Base-by-base conservation (phyloP, 2,113 vertebrate genomes). In the Tinamus guttatus region DNA sequence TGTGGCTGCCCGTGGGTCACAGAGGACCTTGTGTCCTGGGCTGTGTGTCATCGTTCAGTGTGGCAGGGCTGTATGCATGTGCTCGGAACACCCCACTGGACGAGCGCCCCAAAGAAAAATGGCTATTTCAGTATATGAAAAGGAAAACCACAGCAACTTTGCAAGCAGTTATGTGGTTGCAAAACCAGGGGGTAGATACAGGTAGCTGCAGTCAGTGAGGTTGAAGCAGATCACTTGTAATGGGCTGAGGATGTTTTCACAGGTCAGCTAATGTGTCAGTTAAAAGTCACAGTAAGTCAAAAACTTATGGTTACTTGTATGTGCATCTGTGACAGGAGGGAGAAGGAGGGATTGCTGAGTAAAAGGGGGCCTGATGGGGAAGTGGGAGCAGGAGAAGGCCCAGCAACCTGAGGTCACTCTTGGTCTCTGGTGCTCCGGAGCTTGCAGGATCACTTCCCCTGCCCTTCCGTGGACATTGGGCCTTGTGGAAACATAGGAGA, bases 381-480 rank as follows among this genome's bases (percentile, higher is more conserved):
- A 85, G 60, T 13, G 38, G 64, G 41, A 15, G 15, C 7, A 7
- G 27, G 28, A 59, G 38, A 17, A 63, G 56, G 68, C 51, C 11
- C 25, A 58, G n/a, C 47, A 75, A 17, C 34, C 63, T 49, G 7
- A 20, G 13, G 3, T 8, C 12, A 13, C 21, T 1, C 10, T 20
- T 32, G 24, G 45, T 34, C 32, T 5, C 0, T 34, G 22, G 16
- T 85, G 52, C 14, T 3, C 28, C 19, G 10, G 24, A 40, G 11
- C 38, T 36, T 49, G 24, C 43, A 28, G 43, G 45, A 34, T 20
- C 28, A 11, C 43, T 47, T 81, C 13, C 25, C 38, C 10, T 70
- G 40, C 7, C 7, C 7, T 45, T 75, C 15, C 28, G 17, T 52
- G 13, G n/a, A 19, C 14, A 5, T 30, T 0, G 0, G 38, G 40